Conservation (phyloP, 2,888 invertebrate genomes). For the Monopis laevigella region DNA sequence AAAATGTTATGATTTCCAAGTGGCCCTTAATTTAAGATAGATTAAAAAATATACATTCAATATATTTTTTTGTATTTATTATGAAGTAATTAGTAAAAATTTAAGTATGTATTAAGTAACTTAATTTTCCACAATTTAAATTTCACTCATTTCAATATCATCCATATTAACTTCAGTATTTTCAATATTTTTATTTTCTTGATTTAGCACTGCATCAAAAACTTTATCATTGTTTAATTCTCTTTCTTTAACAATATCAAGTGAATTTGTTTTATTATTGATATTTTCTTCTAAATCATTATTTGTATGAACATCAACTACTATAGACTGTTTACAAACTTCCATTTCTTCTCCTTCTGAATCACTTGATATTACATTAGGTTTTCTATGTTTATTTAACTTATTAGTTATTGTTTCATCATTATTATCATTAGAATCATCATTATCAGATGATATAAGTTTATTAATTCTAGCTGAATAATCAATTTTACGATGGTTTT, state of each 20-base stretch:
- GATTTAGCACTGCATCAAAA: neutral
- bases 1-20: no score
- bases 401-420: slow-evolving; percentile 3
- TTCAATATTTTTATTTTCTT: slow-evolving; percentile 8
- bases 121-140: neutral
- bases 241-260: neutral
- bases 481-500: no score
- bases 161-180: slow-evolving; percentile 5
- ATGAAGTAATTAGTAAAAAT: no score
- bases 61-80: no score
- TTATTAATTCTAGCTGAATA: no score
- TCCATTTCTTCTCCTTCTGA: slow-evolving; percentile 30
- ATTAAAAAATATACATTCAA: no score
- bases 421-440: neutral
- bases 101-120: no score
- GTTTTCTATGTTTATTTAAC: slow-evolving; percentile 8
- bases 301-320: slow-evolving; percentile 24
- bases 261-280: neutral
- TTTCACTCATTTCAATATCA: slow-evolving; percentile 6
- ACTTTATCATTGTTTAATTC: neutral
- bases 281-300: neutral
- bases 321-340: slow-evolving; percentile 24
- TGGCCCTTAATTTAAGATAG: no score
- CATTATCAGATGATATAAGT: neutral
- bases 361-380: slow-evolving; percentile 23